Conservation (phyloP, 2,113 vertebrate species). For the cattle (Bos taurus) region ARS-UCD2.0 NC_037336.1:76060001-76060500, state of each 20-base stretch:
- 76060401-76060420: background rate
- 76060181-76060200: background rate
- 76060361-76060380: background rate
- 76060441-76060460: background rate
- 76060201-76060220: background rate
- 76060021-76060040: background rate
- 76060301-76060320: background rate
- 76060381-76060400: background rate
- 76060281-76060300: background rate
- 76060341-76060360: background rate
- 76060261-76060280: background rate
- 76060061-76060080: too few relatives aligned
- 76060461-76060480: background rate
- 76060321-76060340: background rate
- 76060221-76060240: background rate
- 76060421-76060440: background rate
- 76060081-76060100: too few relatives aligned
- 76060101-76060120: too few relatives aligned
- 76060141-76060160: too few relatives aligned
- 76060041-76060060: background rate
- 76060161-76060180: background rate
- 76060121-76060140: too few relatives aligned
- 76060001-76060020: too few relatives aligned
- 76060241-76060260: background rate
- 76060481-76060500: background rate